Evolutionary conservation across 2,888 invertebrate genomes (phyloP).

Genomic region (Oscheius sp.): DNA sequence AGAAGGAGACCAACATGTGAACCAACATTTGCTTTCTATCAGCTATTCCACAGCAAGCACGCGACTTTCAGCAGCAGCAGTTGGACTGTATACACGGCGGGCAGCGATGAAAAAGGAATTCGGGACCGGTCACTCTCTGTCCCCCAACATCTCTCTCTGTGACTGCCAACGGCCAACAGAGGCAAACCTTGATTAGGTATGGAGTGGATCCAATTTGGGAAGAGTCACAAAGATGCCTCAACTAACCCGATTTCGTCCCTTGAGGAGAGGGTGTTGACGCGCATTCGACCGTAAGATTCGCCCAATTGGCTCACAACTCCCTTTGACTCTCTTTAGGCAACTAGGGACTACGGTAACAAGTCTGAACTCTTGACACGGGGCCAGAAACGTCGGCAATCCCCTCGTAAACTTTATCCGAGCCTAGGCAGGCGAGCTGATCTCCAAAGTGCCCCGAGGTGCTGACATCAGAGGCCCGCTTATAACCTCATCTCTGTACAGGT

Average conservation of each 20-base stretch:
- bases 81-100: conserved; percentile 16
- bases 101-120: conserved; percentile 1
- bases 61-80: neutral
- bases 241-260: conserved; percentile 28
- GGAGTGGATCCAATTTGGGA: conserved; percentile 30
- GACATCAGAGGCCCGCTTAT: too few species aligned
- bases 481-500: too few species aligned
- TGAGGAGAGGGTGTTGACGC: conserved; percentile 19
- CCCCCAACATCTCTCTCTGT: neutral
- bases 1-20: conserved; percentile 29
- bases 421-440: too few species aligned
- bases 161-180: neutral
- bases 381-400: too few species aligned
- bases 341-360: too few species aligned
- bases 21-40: conserved; percentile 36
- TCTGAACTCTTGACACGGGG: too few species aligned
- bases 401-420: too few species aligned
- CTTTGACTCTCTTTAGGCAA: too few species aligned
- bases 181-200: conserved; percentile 22
- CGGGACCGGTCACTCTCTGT: too few species aligned
- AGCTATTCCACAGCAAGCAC: conserved; percentile 25
- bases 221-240: conserved; percentile 33
- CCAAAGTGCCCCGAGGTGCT: too few species aligned
- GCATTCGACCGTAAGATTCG: conserved; percentile 22
- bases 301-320: too few species aligned